Evolutionary conservation across 2,888 invertebrate species (phyloP), one percentile per base, ranked within the genome.

Genomic region (Cephus rjabovi): DNA sequence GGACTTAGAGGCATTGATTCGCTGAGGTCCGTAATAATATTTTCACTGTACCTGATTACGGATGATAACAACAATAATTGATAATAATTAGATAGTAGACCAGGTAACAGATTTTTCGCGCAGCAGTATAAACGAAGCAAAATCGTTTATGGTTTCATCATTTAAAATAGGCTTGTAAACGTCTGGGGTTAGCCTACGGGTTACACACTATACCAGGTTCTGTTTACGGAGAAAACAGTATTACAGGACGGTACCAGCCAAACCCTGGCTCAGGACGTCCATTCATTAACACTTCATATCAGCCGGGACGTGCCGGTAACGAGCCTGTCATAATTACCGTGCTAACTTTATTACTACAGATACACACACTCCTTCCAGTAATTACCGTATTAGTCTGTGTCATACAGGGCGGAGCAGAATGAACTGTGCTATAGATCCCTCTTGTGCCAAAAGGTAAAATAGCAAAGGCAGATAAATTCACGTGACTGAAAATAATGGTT

Each of bases 281-380:
- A 90, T 90, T 91, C 90, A 91, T 91, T 91, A 91, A 88, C 90
- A 90, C 91, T 90, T 91, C 91, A 90, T 90, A 90, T 90, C 88
- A 87, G 87, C 88, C 86, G 88, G 88, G 90, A 91, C 91, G 89
- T 89, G 88, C 87, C 86, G 87, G 89, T 91, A 91, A 91, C 91
- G 91, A 91, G 90, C 90, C 88, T 91, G 91, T 91, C 91, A 91
- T 91, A 91, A 91, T 91, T 91, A 91, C 86, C 90, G 85, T 83
- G 88, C 89, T 89, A 91, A 91, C 90, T 90, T 90, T 90, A 91
- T 91, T 90, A 91, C 87, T 84, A 81, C 84, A 88, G 83, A 81
- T 77, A 82, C 80, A 87, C 87, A 86, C 85, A 85, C 85, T 83
- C 56, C 9, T 56, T 23, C 56, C 56, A 56, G 56, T 56, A 56